These are phyloP conservation scores for Phrynocephalus vlangalii DNA, from an alignment of 2,797 vertebrate genomes.

Conservation along the genomic window DNA sequence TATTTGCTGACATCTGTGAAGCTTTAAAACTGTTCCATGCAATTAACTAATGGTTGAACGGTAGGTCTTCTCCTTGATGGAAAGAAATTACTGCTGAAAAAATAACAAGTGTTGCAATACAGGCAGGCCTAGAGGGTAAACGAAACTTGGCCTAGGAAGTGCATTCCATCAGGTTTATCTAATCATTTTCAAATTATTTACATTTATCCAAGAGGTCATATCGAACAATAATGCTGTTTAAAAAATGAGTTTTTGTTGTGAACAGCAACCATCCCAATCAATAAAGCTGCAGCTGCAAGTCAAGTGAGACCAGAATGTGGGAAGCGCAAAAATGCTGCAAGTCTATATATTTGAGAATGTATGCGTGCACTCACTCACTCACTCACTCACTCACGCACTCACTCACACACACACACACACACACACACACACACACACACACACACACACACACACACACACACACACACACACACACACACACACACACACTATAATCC, in stretches of 20 bases:
- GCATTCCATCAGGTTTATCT: neutral
- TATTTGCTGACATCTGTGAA: conserved; percentile 17
- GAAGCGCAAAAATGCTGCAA: neutral
- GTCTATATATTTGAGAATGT: neutral
- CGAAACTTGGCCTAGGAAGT: neutral
- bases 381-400: no score
- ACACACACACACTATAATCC: no score
- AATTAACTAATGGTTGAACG: conserved; percentile 22
- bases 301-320: neutral
- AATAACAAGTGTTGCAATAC: neutral
- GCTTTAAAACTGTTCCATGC: neutral
- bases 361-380: neutral
- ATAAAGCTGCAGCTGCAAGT: neutral
- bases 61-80: neutral
- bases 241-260: no score
- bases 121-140: neutral
- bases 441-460: no score
- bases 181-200: neutral
- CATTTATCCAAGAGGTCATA: no score
- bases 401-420: neutral
- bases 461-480: no score
- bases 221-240: neutral
- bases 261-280: neutral
- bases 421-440: no score
- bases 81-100: neutral